phyloP scores from a whole-genome alignment of 1,140 invertebrate species.

The Achroia grisella region DNA sequence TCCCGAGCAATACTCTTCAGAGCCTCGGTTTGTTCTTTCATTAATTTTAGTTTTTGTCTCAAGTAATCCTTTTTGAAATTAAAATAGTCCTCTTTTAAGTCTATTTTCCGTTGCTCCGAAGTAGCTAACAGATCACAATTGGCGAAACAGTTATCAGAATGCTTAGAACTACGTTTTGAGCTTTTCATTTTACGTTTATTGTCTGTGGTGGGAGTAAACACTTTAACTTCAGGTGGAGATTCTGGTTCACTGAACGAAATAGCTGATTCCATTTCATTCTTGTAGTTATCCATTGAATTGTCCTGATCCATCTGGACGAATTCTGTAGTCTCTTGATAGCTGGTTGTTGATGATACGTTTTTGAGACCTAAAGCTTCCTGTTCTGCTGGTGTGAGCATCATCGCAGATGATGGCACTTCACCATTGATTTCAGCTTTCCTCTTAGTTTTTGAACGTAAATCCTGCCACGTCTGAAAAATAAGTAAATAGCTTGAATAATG shows the following conservation, averaged over 20 bases:
- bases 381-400: constrained; percentile 34
- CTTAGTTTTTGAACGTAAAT: constrained; percentile 51
- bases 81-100: constrained; percentile 58
- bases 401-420: constrained; percentile 27
- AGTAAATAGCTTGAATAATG: too few species aligned
- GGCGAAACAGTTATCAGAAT: constrained; percentile 41
- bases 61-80: constrained; percentile 64
- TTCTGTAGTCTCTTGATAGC: constrained; percentile 33
- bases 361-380: constrained; percentile 43
- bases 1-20: constrained; percentile 55
- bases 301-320: constrained; percentile 34
- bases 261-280: constrained; percentile 25
- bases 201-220: constrained; percentile 25
- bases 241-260: constrained; percentile 41
- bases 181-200: constrained; percentile 21
- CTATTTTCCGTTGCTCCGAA: constrained; percentile 47
- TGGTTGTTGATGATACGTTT: constrained; percentile 19
- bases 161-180: constrained; percentile 24
- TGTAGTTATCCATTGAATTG: constrained; percentile 26
- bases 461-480: constrained; percentile 62
- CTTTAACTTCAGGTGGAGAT: constrained; percentile 39
- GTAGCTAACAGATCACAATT: constrained; percentile 51
- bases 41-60: constrained; percentile 47
- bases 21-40: constrained; percentile 60
- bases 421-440: constrained; percentile 35